A percentile compares a stretch with the other conserved stretches of the same genome.
Evolutionary conservation across 2,113 vertebrate genomes (phyloP).

Genomic region (Oreochromis spilurus): DNA sequence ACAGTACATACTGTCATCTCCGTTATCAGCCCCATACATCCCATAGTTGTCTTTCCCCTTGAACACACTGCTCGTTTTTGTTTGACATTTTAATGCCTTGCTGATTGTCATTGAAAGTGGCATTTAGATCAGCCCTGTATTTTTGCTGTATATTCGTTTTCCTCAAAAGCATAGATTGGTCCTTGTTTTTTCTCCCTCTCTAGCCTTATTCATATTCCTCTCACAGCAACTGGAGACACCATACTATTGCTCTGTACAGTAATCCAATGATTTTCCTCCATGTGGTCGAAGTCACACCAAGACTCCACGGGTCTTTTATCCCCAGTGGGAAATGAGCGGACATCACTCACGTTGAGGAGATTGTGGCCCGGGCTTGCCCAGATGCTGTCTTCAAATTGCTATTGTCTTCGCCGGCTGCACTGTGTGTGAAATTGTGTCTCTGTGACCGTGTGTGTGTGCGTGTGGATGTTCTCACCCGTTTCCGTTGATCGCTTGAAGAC

Average conservation of each 20-base stretch:
- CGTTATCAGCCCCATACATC: neutral
- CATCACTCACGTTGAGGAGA: conserved; percentile 44
- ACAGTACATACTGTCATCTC: neutral
- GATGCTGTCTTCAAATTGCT: conserved; percentile 64
- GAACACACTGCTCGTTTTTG: neutral
- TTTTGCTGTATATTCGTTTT: neutral
- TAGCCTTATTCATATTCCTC: neutral
- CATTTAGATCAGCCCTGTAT: neutral
- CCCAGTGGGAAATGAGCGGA: conserved; percentile 20
- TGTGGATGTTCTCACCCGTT: neutral
- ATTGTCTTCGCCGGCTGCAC: conserved; percentile 18
- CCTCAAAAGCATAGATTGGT: neutral
- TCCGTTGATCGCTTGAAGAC: neutral
- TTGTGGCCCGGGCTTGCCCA: conserved; percentile 2
- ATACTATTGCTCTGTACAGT: neutral
- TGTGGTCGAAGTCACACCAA: neutral
- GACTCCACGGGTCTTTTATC: neutral
- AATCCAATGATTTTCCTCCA: conserved; percentile 18
- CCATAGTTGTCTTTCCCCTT: neutral
- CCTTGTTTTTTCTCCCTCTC: neutral
- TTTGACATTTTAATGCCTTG: neutral
- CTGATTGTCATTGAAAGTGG: neutral
- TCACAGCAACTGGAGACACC: neutral
- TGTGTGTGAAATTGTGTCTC: neutral
- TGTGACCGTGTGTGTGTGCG: neutral